Percentiles rank a stretch among this genome's conserved stretches.
Conservation (phyloP, 2,797 vertebrate species). For the Malacoctenus gilli region DNA sequence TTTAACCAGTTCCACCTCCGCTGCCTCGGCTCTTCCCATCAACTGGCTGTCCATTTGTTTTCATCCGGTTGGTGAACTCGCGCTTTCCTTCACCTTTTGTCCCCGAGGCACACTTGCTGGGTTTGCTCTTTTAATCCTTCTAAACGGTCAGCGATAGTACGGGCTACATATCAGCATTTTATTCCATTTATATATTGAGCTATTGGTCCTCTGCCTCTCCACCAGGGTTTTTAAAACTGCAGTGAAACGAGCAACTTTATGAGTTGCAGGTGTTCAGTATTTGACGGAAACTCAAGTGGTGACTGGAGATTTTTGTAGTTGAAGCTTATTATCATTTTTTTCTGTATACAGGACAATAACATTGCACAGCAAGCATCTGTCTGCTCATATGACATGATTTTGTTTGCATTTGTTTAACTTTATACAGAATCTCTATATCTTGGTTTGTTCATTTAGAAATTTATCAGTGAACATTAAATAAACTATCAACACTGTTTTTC, state of each 20-base stretch:
- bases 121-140: conserved; percentile 40
- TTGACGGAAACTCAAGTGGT: no score
- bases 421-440: no score
- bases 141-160: conserved; percentile 28
- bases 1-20: conserved; percentile 63
- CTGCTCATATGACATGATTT: no score
- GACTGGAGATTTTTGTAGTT: no score
- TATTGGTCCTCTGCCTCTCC: no score
- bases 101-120: conserved; percentile 13
- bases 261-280: background rate
- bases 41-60: conserved; percentile 65
- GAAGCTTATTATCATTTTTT: no score
- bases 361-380: no score
- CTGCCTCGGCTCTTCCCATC: conserved; percentile 54
- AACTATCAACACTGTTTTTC: no score
- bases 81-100: conserved; percentile 40
- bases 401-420: no score
- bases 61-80: conserved; percentile 42
- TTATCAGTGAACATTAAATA: no score
- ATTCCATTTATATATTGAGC: background rate
- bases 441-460: no score
- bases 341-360: no score
- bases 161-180: background rate
- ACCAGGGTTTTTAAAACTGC: background rate
- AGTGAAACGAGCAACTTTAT: background rate